These are phyloP conservation scores for Ladona fulva DNA, from an alignment of 1,140 invertebrate genomes.

Conservation along the genomic window DNA sequence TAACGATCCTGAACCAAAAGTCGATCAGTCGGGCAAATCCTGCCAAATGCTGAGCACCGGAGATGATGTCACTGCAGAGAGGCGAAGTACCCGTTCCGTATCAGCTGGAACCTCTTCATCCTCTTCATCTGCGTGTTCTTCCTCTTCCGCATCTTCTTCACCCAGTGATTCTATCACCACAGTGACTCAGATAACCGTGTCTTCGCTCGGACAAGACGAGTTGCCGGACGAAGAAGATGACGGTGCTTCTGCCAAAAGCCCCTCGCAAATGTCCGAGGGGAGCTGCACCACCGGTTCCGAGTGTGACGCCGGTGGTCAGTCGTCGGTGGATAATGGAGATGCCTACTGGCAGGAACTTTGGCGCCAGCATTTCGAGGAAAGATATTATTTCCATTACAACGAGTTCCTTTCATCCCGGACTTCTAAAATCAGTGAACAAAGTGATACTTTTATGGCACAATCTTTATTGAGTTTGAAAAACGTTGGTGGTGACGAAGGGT, in stretches of 20 bases:
- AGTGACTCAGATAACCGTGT: conserved; percentile 58
- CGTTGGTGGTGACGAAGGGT: not conserved
- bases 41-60: not conserved
- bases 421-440: not conserved
- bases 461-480: too few relatives aligned
- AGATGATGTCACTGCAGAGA: not conserved
- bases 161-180: conserved; percentile 68
- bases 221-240: conserved; percentile 37
- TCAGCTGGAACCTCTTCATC: not conserved
- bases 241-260: conserved; percentile 24
- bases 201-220: conserved; percentile 41
- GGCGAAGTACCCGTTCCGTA: not conserved
- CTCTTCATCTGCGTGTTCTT: conserved; percentile 34
- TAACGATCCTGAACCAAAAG: not conserved
- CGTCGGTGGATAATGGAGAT: conserved; percentile 36
- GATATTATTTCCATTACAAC: conserved; percentile 54
- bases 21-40: not conserved
- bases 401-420: conserved; percentile 35
- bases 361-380: conserved; percentile 65
- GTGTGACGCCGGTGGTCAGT: conserved; percentile 37
- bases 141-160: conserved; percentile 36
- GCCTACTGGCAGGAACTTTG: conserved; percentile 64
- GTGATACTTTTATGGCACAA: not conserved
- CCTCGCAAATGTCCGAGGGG: conserved; percentile 24
- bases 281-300: conserved; percentile 25